Evolutionary conservation across 2,797 vertebrate genomes (phyloP).

Genomic region (Coccyzus lansbergi): DNA sequence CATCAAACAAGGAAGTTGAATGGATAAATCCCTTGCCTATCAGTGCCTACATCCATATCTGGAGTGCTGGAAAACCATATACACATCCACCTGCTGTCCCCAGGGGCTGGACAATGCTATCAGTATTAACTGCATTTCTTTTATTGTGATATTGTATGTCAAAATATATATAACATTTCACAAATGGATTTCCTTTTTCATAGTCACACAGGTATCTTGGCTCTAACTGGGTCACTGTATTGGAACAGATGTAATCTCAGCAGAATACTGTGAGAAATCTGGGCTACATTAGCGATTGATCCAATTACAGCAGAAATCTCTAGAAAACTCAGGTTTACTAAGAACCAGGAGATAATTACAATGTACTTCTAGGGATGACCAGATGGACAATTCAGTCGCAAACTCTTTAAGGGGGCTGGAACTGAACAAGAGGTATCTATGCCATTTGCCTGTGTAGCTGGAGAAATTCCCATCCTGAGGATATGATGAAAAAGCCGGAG

Average conservation of each 20-base stretch:
- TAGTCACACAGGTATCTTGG: not conserved
- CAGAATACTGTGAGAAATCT: constrained; percentile 53
- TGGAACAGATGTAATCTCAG: constrained; percentile 63
- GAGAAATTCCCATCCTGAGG: constrained; percentile 2
- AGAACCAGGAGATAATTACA: constrained; percentile 31
- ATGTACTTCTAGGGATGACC: constrained; percentile 33
- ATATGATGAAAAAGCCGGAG: not conserved
- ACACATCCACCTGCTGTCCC: not conserved
- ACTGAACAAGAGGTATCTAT: not conserved
- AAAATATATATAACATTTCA: constrained; percentile 7
- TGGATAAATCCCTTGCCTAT: not conserved
- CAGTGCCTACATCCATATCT: not conserved
- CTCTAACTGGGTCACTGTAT: constrained; percentile 45
- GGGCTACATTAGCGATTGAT: constrained; percentile 47
- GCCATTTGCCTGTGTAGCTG: not conserved
- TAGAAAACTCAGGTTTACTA: constrained; percentile 60
- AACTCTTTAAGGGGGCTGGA: not conserved
- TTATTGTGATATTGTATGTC: not conserved
- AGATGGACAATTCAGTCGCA: constrained; percentile 38
- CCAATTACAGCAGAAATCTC: constrained; percentile 54
- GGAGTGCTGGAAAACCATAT: not conserved
- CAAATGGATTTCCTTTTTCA: constrained; percentile 27
- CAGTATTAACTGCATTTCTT: not conserved
- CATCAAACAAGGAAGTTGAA: not conserved
- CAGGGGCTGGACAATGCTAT: not conserved